Evolutionary conservation across 2,797 vertebrate species (phyloP).

Genomic region (Xenentodon cancila): DNA sequence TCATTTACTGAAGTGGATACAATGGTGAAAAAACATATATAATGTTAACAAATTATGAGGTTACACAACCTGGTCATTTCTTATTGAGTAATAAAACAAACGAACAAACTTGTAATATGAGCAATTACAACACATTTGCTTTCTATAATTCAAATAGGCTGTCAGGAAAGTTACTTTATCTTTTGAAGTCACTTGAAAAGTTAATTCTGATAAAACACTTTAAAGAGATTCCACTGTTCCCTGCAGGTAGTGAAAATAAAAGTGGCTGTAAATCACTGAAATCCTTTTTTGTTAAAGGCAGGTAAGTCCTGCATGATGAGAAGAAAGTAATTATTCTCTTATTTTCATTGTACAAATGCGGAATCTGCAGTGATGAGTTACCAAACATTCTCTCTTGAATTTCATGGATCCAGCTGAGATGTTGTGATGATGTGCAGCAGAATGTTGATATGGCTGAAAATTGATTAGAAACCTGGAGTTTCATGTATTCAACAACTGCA

Average conservation of each 20-base stretch:
- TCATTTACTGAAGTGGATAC: background rate
- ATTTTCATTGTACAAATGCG: slow-evolving; percentile 38
- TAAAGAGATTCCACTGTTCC: slow-evolving; percentile 25
- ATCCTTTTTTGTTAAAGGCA: slow-evolving; percentile 3
- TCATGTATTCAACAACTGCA: slow-evolving; percentile 27
- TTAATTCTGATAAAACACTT: slow-evolving; percentile 42
- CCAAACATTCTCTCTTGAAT: slow-evolving; percentile 38
- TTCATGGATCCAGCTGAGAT: slow-evolving; percentile 45
- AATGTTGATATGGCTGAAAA: slow-evolving; percentile 55
- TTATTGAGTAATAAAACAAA: slow-evolving; percentile 8
- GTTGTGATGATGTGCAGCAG: slow-evolving; percentile 39
- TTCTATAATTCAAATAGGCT: slow-evolving; percentile 16
- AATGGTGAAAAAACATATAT: slow-evolving; percentile 1
- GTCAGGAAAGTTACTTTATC: slow-evolving; percentile 2
- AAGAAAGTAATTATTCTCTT: slow-evolving; percentile 53
- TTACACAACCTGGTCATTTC: background rate
- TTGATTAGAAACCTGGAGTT: slow-evolving; percentile 63
- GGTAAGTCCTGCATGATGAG: slow-evolving; percentile 11
- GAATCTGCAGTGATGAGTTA: slow-evolving; percentile 32
- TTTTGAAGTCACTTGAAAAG: slow-evolving; percentile 34
- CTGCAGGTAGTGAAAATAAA: slow-evolving; percentile 1
- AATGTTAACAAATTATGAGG: background rate
- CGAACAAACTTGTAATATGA: slow-evolving; percentile 28
- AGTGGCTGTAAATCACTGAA: too few relatives aligned
- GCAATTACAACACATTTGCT: slow-evolving; percentile 14